Percentiles rank a stretch among this genome's conserved stretches.
Conservation (phyloP, 2,113 vertebrate genomes). For the Rhineura floridana region DNA sequence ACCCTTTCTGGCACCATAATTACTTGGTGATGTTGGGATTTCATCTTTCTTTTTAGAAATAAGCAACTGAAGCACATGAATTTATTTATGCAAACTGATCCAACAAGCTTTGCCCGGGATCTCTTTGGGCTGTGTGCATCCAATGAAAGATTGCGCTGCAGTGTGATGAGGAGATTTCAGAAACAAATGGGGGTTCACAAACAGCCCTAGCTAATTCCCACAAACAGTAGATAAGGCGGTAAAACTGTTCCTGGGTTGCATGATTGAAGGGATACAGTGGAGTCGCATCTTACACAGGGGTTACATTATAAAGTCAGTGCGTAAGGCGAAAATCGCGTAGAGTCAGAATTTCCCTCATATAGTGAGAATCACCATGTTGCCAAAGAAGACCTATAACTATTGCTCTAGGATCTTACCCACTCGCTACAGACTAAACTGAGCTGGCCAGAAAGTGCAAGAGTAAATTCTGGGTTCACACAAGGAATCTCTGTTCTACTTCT, state of each 20-base stretch:
- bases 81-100: constrained; percentile 3
- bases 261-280: neutral
- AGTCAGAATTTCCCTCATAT: too few species aligned
- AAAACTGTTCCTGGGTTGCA: neutral
- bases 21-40: neutral
- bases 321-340: too few species aligned
- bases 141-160: neutral
- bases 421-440: constrained; percentile 58
- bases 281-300: too few species aligned
- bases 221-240: neutral
- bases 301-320: too few species aligned
- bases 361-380: constrained; percentile 95
- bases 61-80: neutral
- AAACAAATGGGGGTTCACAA: neutral
- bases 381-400: neutral
- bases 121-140: neutral
- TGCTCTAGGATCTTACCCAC: neutral
- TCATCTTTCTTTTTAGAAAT: constrained; percentile 1
- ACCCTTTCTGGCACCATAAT: neutral
- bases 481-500: constrained; percentile 40
- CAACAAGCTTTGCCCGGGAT: neutral
- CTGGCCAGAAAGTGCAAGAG: constrained; percentile 56
- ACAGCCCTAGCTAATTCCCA: neutral
- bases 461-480: neutral
- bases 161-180: neutral